phyloP scores from a whole-genome alignment of 2,888 invertebrate species.

The Nebria salina region DNA sequence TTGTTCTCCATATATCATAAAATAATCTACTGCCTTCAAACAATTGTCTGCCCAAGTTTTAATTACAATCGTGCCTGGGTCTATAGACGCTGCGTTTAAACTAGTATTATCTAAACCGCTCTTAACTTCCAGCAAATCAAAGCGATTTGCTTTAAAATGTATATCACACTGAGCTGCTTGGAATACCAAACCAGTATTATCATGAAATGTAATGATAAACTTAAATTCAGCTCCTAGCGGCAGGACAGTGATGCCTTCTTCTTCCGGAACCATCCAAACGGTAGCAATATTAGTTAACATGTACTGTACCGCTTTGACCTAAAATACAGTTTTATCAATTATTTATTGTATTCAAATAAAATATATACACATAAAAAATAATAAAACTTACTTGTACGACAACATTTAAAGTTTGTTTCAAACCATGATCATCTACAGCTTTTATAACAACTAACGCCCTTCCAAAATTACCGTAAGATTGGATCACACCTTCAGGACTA shows the following conservation, averaged over 20 bases:
- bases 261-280: conserved; percentile 56
- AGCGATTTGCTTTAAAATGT: conserved; percentile 64
- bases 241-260: conserved; percentile 53
- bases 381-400: conserved; percentile 63
- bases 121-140: conserved; percentile 59
- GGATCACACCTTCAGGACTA: conserved; percentile 56
- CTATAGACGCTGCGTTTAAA: conserved; percentile 62
- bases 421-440: conserved; percentile 65
- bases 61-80: conserved; percentile 64
- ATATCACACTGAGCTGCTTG: conserved; percentile 64
- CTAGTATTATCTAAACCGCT: conserved; percentile 64
- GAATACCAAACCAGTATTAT: conserved; percentile 67
- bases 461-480: conserved; percentile 60
- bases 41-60: conserved; percentile 63
- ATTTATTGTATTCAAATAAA: not conserved
- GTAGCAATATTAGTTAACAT: conserved; percentile 60
- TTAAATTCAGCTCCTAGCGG: conserved; percentile 66
- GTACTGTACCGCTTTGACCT: conserved; percentile 63
- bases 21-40: conserved; percentile 60
- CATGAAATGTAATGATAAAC: conserved; percentile 65
- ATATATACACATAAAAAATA: not conserved
- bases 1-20: conserved; percentile 60
- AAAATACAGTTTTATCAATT: conserved; percentile 23
- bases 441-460: conserved; percentile 62
- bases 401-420: conserved; percentile 65